Base-by-base conservation (phyloP, 2,888 invertebrate species). In the Anthoptus insignis region DNA sequence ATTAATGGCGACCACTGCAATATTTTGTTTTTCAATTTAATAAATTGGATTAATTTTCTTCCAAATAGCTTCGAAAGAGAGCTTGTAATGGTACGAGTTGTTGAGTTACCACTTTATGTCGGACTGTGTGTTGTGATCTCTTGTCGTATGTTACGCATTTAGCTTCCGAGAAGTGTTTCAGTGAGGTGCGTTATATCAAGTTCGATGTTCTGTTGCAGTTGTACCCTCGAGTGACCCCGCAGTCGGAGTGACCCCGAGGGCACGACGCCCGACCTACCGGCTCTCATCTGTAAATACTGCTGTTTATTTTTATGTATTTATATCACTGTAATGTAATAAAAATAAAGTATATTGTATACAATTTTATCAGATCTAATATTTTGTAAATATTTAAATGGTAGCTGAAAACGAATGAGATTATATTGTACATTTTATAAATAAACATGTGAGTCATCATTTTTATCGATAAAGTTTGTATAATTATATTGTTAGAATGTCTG, bases 161-260 rank as follows among this genome's bases (percentile, higher is more conserved):
- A n/a, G n/a, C n/a, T n/a, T n/a, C n/a, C n/a, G n/a, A n/a, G n/a
- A n/a, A n/a, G n/a, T n/a, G n/a, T n/a, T n/a, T n/a, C n/a, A n/a
- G n/a, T n/a, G n/a, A n/a, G n/a, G n/a, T n/a, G n/a, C n/a, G n/a
- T n/a, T n/a, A n/a, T n/a, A n/a, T n/a, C n/a, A n/a, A n/a, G n/a
- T n/a, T n/a, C n/a, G n/a, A 52, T 22, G 13, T 69, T 75, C 81
- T 79, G 72, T 93, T 93, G 1, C 92, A 95, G 95, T 92, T 95
- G 84, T 95, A 95, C 83, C 95, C 95, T 79, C 93, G 95, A 88
- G 94, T 95, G 84, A 94, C 94, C 83, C 86, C 94, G 77, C 94
- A 94, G 89, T 94, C 92, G 77, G 93, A 93, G 69, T 89, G 70
- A 79, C 42, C 42, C 19, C 42, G 42, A 3, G 39, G 3, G 14